These are phyloP conservation scores for Drosophila melanogaster DNA, from an alignment of 1,140 invertebrate genomes.

Conservation along the genomic window DNA sequence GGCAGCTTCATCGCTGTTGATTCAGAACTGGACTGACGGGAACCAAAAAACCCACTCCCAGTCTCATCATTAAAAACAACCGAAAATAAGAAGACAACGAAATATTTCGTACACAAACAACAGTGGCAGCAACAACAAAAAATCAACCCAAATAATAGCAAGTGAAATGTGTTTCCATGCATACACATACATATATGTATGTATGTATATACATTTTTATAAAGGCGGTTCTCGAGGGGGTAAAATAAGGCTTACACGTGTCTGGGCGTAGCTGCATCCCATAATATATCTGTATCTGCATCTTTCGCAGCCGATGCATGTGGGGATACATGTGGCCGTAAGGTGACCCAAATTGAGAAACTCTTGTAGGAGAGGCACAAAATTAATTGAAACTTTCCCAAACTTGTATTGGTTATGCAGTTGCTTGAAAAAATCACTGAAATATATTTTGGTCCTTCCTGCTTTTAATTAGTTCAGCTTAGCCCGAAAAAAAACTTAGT, in stretches of 20 bases:
- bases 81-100: conserved; percentile 52
- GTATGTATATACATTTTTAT: conserved; percentile 39
- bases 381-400: conserved; percentile 12
- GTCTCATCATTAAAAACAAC: conserved; percentile 62
- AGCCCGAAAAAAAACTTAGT: background rate
- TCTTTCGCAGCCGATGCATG: conserved; percentile 9
- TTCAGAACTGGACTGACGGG: conserved; percentile 71
- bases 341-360: conserved; percentile 47
- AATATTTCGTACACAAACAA: conserved; percentile 56
- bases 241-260: conserved; percentile 38
- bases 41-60: conserved; percentile 56
- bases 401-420: background rate
- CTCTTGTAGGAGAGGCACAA: conserved; percentile 1
- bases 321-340: conserved; percentile 20
- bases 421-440: background rate
- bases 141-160: conserved; percentile 53
- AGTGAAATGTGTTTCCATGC: conserved; percentile 53
- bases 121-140: conserved; percentile 22
- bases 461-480: background rate
- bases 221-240: conserved; percentile 20
- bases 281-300: conserved; percentile 27
- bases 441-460: background rate
- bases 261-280: conserved; percentile 30
- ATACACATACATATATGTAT: conserved; percentile 28
- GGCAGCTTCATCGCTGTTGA: conserved; percentile 51